These are phyloP conservation scores for Setipinna tenuifilis DNA, from an alignment of 2,797 vertebrate species.

Conservation along the genomic window DNA sequence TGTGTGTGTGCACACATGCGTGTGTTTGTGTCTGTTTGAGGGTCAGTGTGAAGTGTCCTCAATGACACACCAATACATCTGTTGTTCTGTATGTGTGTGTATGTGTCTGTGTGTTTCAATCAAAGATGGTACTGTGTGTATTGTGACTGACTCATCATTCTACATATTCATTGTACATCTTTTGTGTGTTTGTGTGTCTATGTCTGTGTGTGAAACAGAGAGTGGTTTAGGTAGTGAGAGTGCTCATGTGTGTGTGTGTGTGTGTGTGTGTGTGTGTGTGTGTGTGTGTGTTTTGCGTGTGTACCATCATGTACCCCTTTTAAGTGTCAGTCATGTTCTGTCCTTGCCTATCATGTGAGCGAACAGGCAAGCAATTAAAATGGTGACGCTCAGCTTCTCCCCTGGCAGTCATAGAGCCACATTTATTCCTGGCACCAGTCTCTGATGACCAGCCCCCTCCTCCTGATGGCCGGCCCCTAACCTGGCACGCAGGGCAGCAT, in stretches of 20 bases:
- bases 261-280: not conserved
- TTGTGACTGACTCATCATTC: too few species aligned
- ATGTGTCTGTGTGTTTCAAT: not conserved
- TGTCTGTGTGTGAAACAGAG: too few species aligned
- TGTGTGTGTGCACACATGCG: not conserved
- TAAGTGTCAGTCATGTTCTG: not conserved
- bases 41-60: not conserved
- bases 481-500: too few species aligned
- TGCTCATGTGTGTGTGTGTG: not conserved
- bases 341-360: not conserved
- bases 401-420: too few species aligned
- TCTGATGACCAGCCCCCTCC: too few species aligned
- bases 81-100: not conserved
- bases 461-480: too few species aligned
- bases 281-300: not conserved
- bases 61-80: not conserved
- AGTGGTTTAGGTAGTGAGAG: too few species aligned
- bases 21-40: not conserved
- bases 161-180: too few species aligned
- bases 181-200: too few species aligned
- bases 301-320: not conserved
- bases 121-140: too few species aligned
- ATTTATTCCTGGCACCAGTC: too few species aligned
- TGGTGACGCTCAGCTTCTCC: too few species aligned
- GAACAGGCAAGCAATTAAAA: not conserved